A percentile compares a stretch with the other conserved stretches of the same genome.
These are phyloP conservation scores for Ictalurus furcatus DNA, from an alignment of 2,113 vertebrate genomes.

Conservation along the genomic window DNA sequence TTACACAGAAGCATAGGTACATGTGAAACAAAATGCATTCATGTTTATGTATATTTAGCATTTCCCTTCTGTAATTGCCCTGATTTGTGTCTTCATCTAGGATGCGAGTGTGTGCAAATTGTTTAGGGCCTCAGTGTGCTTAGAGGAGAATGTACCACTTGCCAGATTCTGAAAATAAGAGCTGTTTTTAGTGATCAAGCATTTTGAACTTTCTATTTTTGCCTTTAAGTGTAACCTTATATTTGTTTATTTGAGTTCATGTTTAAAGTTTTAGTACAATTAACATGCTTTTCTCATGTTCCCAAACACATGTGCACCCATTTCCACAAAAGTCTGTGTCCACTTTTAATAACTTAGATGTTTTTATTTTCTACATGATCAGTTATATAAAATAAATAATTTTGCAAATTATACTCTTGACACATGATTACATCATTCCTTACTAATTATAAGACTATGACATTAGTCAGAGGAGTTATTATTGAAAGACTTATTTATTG, in stretches of 20 bases:
- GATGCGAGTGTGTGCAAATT: not conserved
- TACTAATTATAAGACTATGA: not conserved
- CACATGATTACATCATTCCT: not conserved
- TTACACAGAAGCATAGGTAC: not conserved
- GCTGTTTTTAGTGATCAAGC: not conserved
- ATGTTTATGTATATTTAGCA: not conserved
- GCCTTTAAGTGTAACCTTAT: constrained; percentile 9
- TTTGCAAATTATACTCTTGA: not conserved
- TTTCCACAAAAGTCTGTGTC: not conserved
- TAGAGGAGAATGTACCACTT: not conserved
- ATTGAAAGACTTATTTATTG: not conserved
- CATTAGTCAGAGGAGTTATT: not conserved
- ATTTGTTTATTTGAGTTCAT: constrained; percentile 1
- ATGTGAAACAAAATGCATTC: not conserved
- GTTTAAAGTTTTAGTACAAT: constrained; percentile 13
- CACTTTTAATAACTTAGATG: not conserved
- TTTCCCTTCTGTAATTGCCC: not conserved
- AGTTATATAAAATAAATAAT: not conserved
- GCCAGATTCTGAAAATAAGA: constrained; percentile 3
- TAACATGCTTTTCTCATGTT: constrained; percentile 15
- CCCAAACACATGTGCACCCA: not conserved
- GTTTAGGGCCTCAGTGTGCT: not conserved
- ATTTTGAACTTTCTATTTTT: constrained; percentile 8
- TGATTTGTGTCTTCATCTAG: not conserved
- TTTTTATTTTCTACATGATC: not conserved